phyloP scores from a whole-genome alignment of 2,888 invertebrate species.

The Pristionchus japonicus region DNA sequence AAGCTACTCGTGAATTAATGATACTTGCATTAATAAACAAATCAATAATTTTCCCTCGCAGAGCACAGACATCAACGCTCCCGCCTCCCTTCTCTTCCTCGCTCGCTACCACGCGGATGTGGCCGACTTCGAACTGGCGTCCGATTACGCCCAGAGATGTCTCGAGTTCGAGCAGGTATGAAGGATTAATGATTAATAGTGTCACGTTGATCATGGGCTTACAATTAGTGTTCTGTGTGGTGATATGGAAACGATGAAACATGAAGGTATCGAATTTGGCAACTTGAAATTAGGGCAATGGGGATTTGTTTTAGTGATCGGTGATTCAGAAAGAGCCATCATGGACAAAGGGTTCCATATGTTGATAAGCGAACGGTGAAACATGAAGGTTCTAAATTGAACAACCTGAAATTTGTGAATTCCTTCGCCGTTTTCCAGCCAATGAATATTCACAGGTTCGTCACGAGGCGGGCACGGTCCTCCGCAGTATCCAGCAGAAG shows the following conservation, averaged over 20 bases:
- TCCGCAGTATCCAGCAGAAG: slow-evolving; percentile 30
- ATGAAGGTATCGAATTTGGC: too few relatives aligned
- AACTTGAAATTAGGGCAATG: too few relatives aligned
- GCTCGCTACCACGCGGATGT: slow-evolving; percentile 85
- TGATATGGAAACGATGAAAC: too few relatives aligned
- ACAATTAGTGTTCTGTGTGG: too few relatives aligned
- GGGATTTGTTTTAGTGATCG: too few relatives aligned
- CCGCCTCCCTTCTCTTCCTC: slow-evolving; percentile 5
- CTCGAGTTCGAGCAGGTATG: slow-evolving; percentile 81
- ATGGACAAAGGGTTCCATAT: too few relatives aligned
- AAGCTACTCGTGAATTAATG: too few relatives aligned
- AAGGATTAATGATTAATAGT: not conserved
- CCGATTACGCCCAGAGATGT: slow-evolving; percentile 93
- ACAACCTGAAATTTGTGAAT: not conserved
- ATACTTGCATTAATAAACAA: too few relatives aligned
- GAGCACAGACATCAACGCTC: slow-evolving; percentile 17
- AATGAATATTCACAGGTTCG: not conserved
- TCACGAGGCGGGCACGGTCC: not conserved
- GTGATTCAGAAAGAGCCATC: too few relatives aligned
- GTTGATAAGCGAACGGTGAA: too few relatives aligned
- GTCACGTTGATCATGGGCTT: too few relatives aligned
- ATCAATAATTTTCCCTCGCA: not conserved
- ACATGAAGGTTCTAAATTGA: too few relatives aligned
- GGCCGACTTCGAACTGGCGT: slow-evolving; percentile 88
- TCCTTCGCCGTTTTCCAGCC: not conserved